Percentiles rank a stretch among this genome's conserved stretches.
Evolutionary conservation across 2,113 vertebrate genomes (phyloP).

Genomic region (Thryonomys swinderianus): DNA sequence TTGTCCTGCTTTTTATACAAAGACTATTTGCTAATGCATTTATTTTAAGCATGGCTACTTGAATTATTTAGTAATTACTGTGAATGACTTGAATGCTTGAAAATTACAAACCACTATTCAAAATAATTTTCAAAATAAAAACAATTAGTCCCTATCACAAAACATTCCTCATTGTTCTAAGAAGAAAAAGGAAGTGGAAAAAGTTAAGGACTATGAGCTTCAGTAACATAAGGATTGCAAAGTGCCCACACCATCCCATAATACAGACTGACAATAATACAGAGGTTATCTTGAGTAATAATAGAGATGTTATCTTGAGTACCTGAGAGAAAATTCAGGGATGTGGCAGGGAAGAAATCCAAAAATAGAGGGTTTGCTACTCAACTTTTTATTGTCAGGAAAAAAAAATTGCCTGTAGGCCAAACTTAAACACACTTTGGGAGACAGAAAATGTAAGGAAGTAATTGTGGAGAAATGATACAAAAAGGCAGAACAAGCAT

Average conservation of each 20-base stretch:
- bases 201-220: background rate
- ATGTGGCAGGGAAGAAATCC: background rate
- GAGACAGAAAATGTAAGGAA: too few relatives aligned
- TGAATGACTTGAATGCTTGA: background rate
- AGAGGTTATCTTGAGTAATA: background rate
- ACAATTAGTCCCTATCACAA: background rate
- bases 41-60: conserved; percentile 28
- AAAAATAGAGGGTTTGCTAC: background rate
- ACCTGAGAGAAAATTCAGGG: background rate
- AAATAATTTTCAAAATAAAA: conserved; percentile 44
- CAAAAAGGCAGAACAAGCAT: background rate
- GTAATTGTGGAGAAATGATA: background rate
- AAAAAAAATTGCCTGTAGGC: background rate
- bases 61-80: conserved; percentile 36
- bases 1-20: background rate
- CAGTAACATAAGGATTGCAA: background rate
- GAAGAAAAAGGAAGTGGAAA: background rate
- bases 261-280: background rate
- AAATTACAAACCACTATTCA: conserved; percentile 22
- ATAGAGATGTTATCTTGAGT: background rate
- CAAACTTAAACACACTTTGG: too few relatives aligned
- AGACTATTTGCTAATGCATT: background rate
- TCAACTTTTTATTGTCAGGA: background rate
- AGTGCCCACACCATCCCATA: background rate
- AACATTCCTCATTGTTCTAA: background rate